A percentile compares a stretch with the other conserved stretches of the same genome.
Evolutionary conservation across 2,797 vertebrate species (phyloP).

Genomic region (Rousettus madagascariensis): DNA sequence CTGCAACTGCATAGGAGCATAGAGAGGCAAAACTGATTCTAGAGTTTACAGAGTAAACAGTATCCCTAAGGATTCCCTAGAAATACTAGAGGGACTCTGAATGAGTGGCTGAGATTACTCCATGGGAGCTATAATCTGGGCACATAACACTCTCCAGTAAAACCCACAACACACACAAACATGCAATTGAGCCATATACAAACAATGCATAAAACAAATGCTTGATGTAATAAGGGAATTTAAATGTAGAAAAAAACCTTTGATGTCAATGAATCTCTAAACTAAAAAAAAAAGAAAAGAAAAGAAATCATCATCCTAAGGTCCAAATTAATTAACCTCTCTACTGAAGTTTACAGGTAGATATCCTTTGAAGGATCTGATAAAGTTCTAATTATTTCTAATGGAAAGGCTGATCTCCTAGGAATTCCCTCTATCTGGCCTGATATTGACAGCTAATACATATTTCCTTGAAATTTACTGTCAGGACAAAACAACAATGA

Average conservation of each 20-base stretch:
- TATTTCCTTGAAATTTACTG: neutral
- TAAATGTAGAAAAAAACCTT: neutral
- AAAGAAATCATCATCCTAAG: neutral
- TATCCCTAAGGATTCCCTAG: neutral
- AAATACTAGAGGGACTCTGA: neutral
- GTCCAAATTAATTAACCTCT: neutral
- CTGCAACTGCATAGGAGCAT: neutral
- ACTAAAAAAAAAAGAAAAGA: neutral
- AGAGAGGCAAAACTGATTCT: neutral
- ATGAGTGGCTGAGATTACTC: neutral
- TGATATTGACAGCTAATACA: neutral
- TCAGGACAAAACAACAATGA: neutral
- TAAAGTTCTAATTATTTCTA: conserved; percentile 29
- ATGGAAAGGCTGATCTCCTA: neutral
- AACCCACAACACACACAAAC: neutral
- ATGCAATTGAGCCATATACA: neutral
- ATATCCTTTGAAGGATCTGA: neutral
- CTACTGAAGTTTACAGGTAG: neutral
- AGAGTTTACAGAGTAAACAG: neutral
- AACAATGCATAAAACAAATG: neutral
- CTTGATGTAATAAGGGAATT: neutral
- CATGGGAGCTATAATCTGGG: neutral
- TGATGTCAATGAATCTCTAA: neutral
- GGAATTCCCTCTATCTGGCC: neutral
- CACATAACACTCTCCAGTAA: neutral